These are phyloP conservation scores for Bergia sp. DNA, from an alignment of 92 coral and sea anemone species.

Conservation along the genomic window DNA sequence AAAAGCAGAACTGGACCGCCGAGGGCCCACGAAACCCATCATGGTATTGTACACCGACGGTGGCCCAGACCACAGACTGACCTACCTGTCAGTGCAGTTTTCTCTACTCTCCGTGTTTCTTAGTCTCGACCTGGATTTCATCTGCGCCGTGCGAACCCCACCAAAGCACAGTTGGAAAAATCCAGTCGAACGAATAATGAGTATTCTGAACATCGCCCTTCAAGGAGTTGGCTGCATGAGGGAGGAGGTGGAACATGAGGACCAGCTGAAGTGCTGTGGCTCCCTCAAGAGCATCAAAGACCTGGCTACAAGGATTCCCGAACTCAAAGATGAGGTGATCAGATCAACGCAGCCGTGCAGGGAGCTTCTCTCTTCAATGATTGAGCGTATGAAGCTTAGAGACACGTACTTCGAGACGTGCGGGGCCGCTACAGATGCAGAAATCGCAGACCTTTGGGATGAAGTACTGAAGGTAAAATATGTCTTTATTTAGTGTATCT, in stretches of 20 bases:
- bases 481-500: slow-evolving; percentile 36
- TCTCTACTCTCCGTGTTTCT: slow-evolving; percentile 25
- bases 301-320: slow-evolving; percentile 47
- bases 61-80: slow-evolving; percentile 56
- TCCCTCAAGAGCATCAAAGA: slow-evolving; percentile 45
- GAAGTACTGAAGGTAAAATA: slow-evolving; percentile 38
- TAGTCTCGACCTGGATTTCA: slow-evolving; percentile 30
- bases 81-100: slow-evolving; percentile 46
- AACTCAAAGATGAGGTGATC: slow-evolving; percentile 52
- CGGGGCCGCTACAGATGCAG: slow-evolving; percentile 43
- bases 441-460: slow-evolving; percentile 51
- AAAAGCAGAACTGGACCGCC: slow-evolving; percentile 7
- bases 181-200: slow-evolving; percentile 22
- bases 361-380: slow-evolving; percentile 46
- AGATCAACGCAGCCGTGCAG: slow-evolving; percentile 46
- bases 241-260: slow-evolving; percentile 43
- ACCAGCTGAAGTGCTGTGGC: slow-evolving; percentile 33
- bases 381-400: slow-evolving; percentile 35
- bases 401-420: slow-evolving; percentile 47
- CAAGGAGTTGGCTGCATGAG: slow-evolving; percentile 41
- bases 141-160: slow-evolving; percentile 36
- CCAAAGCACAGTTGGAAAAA: slow-evolving; percentile 42
- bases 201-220: slow-evolving; percentile 24
- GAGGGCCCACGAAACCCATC: slow-evolving; percentile 25
- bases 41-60: slow-evolving; percentile 48